Percentiles rank a stretch among this genome's conserved stretches.
These are phyloP conservation scores for Irena cyanogastra DNA, from an alignment of 2,113 vertebrate genomes.

Conservation along the genomic window DNA sequence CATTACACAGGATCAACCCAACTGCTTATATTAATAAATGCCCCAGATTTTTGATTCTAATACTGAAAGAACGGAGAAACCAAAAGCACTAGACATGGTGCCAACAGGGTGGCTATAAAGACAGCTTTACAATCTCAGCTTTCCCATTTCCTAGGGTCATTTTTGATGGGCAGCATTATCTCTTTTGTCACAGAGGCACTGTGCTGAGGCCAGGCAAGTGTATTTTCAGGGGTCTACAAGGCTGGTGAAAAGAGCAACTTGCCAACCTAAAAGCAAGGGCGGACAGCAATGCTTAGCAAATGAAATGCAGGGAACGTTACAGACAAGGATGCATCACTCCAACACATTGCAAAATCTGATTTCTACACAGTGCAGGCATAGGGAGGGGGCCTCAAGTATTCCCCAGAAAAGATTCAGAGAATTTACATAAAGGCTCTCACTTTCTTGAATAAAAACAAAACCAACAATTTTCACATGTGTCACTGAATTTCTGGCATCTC, in stretches of 20 bases:
- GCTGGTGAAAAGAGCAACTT: constrained; percentile 1
- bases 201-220: constrained; percentile 18
- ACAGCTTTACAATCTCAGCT: constrained; percentile 20
- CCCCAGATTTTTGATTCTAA: neutral
- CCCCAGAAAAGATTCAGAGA: neutral
- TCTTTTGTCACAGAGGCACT: neutral
- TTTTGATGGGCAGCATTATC: constrained; percentile 45
- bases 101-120: constrained; percentile 16
- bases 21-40: neutral
- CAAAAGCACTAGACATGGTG: neutral
- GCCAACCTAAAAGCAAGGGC: constrained; percentile 8
- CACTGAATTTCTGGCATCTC: neutral
- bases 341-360: neutral
- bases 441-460: neutral
- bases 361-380: neutral
- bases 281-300: constrained; percentile 6
- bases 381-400: neutral
- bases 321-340: neutral
- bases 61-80: neutral
- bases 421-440: neutral
- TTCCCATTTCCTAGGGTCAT: constrained; percentile 39
- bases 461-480: neutral
- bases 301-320: neutral
- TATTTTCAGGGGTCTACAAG: constrained; percentile 19
- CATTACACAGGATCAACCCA: neutral